These are phyloP conservation scores for Zalophus californianus DNA, from an alignment of 2,797 vertebrate genomes.

Conservation along the genomic window DNA sequence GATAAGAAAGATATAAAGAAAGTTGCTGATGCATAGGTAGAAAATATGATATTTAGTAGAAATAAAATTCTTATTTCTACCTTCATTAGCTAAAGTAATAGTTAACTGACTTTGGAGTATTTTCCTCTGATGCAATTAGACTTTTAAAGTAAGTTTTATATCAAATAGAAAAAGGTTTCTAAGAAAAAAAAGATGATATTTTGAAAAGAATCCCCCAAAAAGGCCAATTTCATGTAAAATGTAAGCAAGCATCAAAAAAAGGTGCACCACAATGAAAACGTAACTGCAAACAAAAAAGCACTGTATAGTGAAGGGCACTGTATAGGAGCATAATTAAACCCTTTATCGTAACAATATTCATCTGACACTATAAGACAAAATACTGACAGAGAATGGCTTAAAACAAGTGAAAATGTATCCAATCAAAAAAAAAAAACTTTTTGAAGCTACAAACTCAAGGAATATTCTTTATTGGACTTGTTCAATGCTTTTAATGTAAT, in stretches of 20 bases:
- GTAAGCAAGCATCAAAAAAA: slow-evolving; percentile 7
- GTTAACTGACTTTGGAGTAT: background rate
- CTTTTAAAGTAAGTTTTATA: slow-evolving; percentile 35
- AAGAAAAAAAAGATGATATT: background rate
- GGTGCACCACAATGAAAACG: background rate
- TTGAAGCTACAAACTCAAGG: slow-evolving; percentile 24
- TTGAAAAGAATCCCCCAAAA: background rate
- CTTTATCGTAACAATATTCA: background rate
- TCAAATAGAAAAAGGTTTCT: background rate
- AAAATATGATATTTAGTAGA: background rate
- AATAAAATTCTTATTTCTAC: slow-evolving; percentile 23
- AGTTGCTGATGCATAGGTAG: background rate
- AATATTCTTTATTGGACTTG: background rate
- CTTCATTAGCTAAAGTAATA: background rate
- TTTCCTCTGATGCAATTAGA: background rate
- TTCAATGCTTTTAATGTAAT: slow-evolving; percentile 32
- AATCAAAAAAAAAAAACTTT: background rate
- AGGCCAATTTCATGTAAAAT: background rate
- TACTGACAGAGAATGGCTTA: background rate
- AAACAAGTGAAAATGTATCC: slow-evolving; percentile 38
- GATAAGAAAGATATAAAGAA: background rate
- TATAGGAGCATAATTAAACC: background rate
- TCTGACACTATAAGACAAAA: background rate
- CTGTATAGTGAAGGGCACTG: background rate
- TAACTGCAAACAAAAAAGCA: background rate